phyloP scores from a whole-genome alignment of 1,140 invertebrate species.

The Conus ventricosus region DNA sequence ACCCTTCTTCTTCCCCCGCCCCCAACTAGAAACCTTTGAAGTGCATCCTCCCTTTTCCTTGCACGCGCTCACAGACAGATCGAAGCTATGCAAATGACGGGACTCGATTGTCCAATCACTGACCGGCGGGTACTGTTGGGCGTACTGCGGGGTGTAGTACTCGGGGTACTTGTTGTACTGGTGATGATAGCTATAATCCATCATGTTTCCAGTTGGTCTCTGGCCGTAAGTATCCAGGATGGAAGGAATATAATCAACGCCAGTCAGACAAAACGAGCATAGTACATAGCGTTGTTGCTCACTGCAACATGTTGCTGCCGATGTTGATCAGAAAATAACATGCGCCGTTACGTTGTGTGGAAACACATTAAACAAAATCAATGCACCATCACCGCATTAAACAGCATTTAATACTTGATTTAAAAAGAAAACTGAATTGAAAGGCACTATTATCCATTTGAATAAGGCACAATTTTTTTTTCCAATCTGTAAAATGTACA shows the following conservation, averaged over 20 bases:
- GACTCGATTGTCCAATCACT: constrained; percentile 32
- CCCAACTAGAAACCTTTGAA: neutral
- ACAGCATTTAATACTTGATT: no score
- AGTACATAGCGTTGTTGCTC: neutral
- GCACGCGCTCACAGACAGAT: neutral
- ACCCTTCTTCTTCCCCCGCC: neutral
- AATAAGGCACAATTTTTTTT: no score
- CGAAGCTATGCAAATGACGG: constrained; percentile 13
- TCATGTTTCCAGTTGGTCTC: constrained; percentile 29
- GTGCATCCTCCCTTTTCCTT: neutral
- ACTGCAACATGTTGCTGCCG: neutral
- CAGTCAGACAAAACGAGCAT: neutral
- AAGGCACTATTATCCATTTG: no score
- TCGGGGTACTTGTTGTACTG: constrained; percentile 48
- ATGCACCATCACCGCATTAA: no score
- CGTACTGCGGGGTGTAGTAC: constrained; percentile 42
- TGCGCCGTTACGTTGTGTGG: no score
- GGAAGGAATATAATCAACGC: neutral
- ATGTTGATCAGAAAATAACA: neutral
- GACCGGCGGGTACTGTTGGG: constrained; percentile 38
- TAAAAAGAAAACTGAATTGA: no score
- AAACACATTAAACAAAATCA: no score
- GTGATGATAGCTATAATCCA: constrained; percentile 46
- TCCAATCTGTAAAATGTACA: no score
- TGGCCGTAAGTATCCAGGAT: neutral